A percentile compares a stretch with the other conserved stretches of the same genome.
phyloP scores from a whole-genome alignment of 2,113 vertebrate genomes.

The Rhombomys opimus region DNA sequence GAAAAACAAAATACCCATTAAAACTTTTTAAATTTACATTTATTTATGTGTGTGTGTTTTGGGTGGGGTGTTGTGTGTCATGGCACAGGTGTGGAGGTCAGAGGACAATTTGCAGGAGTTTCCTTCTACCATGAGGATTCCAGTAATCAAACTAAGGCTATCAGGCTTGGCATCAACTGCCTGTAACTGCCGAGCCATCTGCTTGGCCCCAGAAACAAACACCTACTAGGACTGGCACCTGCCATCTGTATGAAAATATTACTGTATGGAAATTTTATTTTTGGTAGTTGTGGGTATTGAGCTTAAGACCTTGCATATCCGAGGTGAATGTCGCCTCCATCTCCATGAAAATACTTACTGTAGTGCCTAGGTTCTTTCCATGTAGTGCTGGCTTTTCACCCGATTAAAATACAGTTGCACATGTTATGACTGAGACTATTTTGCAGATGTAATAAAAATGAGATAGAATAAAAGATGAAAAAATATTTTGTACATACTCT shows the following conservation, averaged over 20 bases:
- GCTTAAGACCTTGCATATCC: background rate
- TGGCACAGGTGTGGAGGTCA: background rate
- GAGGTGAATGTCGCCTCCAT: background rate
- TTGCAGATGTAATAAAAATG: background rate
- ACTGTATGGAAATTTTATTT: background rate
- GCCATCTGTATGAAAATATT: background rate
- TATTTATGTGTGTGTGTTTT: background rate
- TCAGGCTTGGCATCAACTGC: background rate
- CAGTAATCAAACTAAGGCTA: background rate
- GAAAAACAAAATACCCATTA: constrained; percentile 36
- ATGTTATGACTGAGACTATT: background rate
- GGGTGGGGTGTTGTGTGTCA: background rate
- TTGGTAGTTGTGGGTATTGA: background rate
- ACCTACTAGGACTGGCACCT: background rate
- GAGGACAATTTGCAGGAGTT: background rate
- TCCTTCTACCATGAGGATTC: background rate
- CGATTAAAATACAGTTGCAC: background rate
- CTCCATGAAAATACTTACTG: background rate
- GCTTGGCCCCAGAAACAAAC: background rate
- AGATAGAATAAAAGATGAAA: background rate
- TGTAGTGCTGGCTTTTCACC: background rate
- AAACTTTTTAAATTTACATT: background rate
- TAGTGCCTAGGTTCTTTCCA: background rate
- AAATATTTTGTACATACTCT: background rate
- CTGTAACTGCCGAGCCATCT: background rate